phyloP scores from a whole-genome alignment of 1,140 invertebrate genomes.

The Adoxophyes honmai region DNA sequence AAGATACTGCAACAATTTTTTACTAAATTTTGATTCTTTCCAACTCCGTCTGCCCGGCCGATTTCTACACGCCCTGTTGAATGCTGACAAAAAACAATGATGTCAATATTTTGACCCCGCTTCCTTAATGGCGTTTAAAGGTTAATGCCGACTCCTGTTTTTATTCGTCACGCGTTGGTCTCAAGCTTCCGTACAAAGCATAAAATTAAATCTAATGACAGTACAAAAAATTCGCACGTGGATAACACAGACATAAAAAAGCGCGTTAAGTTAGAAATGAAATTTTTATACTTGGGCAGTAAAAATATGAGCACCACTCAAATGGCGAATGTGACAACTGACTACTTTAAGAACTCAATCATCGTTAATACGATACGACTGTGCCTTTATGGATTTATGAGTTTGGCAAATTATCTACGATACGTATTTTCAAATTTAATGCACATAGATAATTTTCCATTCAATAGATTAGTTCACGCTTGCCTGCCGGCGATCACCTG shows the following conservation, averaged over 20 bases:
- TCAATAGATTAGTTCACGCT: no score
- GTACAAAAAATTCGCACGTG: background rate
- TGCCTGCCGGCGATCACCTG: no score
- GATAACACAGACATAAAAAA: conserved; percentile 32
- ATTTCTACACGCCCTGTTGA: conserved; percentile 14
- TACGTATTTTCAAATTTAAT: background rate
- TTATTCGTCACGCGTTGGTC: background rate
- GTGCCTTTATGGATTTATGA: conserved; percentile 22
- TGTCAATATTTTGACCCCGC: conserved; percentile 31
- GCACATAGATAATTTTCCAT: background rate
- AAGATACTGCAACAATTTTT: conserved; percentile 56
- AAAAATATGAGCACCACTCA: conserved; percentile 23
- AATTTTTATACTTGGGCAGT: conserved; percentile 34
- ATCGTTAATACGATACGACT: conserved; percentile 37
- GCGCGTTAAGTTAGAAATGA: conserved; percentile 27
- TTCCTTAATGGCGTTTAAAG: conserved; percentile 5
- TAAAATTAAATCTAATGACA: conserved; percentile 2
- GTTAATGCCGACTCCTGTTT: background rate
- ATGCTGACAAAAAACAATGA: background rate
- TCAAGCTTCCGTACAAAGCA: background rate
- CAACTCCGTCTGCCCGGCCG: conserved; percentile 30
- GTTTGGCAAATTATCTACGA: background rate
- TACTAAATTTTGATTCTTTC: conserved; percentile 43
- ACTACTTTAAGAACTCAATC: conserved; percentile 31
- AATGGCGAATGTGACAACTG: conserved; percentile 25